Percentiles rank a stretch among this genome's conserved stretches.
These are phyloP conservation scores for Tethea ocularis DNA, from an alignment of 2,888 invertebrate genomes.

Conservation along the genomic window DNA sequence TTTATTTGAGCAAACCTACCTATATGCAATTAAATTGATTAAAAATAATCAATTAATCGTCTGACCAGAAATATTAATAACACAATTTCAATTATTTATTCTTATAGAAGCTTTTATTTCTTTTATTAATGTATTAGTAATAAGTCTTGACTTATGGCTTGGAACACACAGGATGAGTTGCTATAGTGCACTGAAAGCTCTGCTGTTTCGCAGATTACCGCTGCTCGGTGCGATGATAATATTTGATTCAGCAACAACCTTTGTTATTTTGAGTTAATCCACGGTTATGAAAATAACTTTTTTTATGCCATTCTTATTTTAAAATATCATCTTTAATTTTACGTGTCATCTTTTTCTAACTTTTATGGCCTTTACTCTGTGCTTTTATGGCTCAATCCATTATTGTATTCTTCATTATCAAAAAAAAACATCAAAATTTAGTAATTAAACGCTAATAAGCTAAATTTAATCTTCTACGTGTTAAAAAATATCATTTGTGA, in stretches of 20 bases:
- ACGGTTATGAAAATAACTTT: not conserved
- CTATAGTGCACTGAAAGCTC: conserved; percentile 34
- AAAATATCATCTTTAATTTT: not conserved
- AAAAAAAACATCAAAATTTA: no score
- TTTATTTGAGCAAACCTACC: no score
- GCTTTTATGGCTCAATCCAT: no score
- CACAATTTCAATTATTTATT: no score
- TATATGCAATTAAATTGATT: no score
- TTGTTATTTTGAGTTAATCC: conserved; percentile 25
- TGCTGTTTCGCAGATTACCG: conserved; percentile 60
- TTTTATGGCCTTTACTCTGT: no score
- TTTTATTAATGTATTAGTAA: not conserved
- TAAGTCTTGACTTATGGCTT: conserved; percentile 13
- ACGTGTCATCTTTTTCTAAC: not conserved
- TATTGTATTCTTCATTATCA: no score
- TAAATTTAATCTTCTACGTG: no score
- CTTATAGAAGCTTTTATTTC: not conserved
- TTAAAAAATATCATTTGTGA: no score
- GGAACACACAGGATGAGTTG: conserved; percentile 34
- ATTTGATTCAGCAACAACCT: conserved; percentile 42
- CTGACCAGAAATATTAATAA: no score
- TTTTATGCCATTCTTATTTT: not conserved
- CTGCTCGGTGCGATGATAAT: conserved; percentile 45
- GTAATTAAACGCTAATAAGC: no score
- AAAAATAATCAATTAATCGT: no score